Base-by-base conservation (phyloP, 2,797 vertebrate genomes). In the Melanotaenia nigrans region DNA sequence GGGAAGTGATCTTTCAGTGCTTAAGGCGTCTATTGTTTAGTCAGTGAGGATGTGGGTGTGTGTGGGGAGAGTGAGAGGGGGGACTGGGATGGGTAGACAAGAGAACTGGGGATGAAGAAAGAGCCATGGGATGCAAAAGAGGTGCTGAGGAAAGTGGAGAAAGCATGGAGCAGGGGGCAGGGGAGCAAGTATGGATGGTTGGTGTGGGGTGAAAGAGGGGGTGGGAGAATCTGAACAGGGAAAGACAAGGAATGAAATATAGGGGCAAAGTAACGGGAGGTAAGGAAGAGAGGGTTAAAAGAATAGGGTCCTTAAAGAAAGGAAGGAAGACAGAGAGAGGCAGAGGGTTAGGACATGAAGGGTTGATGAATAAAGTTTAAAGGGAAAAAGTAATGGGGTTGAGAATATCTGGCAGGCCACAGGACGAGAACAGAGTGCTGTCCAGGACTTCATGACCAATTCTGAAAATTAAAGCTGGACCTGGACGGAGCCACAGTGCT, bases 21-120 rank as follows among this genome's bases (percentile, higher is more conserved):
- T 88, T 77, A 84, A 87, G 84, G 84, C 87, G 73, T 78, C 80
- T 82, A 81, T 90, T 91, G 89, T 91, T 89, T 83, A 79, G 82
- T 87, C 85, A 73, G 77, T 87, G 86, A 81, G 75, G 79, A 89
- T 81, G 87, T 86, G 77, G 79, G 69, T 74, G 75, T 78, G 64
- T 32, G 32, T 30, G 28, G 49, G 47, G 42, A 54, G 72, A 73
- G 45, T 47, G 57, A 57, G 70, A 75, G 82, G 61, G 63, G 71
- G 75, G 68, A 81, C 67, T 79, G 1, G 67, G 65, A 82, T 2
- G 14, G 24, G 6, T 53, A 81, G 64, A 65, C 53, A 62, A 67
- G 77, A 71, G 60, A 74, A 65, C 54, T 30, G 54, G 59, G 59
- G 63, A 71, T 66, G 51, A 71, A 38, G 68, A 61, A 64, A 59